Evolutionary conservation across 2,888 invertebrate genomes (phyloP), one percentile per base, ranked within the genome.

Genomic region (Gymnosoma rotundatum): DNA sequence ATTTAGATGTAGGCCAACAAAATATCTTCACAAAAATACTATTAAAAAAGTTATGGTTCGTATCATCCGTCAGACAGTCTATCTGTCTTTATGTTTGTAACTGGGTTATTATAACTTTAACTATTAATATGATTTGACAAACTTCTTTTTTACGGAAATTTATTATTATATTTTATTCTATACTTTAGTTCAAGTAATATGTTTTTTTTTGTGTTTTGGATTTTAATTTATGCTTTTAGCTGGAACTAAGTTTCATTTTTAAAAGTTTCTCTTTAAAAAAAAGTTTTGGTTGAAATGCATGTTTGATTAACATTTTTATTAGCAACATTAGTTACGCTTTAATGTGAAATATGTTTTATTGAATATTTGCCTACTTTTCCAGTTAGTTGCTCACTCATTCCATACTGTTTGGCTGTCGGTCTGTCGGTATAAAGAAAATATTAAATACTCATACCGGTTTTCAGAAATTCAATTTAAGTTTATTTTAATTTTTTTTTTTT

Each of bases 271-370:
- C 16, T 61, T 48, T 10, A n/a, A 60, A 38, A 1, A 25, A 21
- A 25, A n/a, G n/a, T n/a, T n/a, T 42, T 1, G 36, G 45, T 63
- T 56, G 25, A 20, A 56, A 72, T 32, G 25, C 54, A 20, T 72
- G 16, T 72, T 36, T 72, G 32, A 42, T 69, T 81, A 69, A 45
- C 61, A 61, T 54, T 76, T 78, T 83, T 76, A 76, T 81, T 73
- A 74, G 63, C 73, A 73, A 78, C 73, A 81, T 80, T 80, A 80
- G 83, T 84, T 84, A 84, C 73, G 73, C 81, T 84, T 81, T 82
- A 60, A 78, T 78, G 60, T 61, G 32, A 36, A 48, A 42, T 42
- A 42, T 32, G 36, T 58, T 45, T 54, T 83, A 72, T 79, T 66
- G 42, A 42, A 42, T 42, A 42, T 12, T 12, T 42, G 10, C 12